A percentile compares a stretch with the other conserved stretches of the same genome.
Conservation (phyloP, 1,140 invertebrate genomes). For the Bombus terrestris region DNA sequence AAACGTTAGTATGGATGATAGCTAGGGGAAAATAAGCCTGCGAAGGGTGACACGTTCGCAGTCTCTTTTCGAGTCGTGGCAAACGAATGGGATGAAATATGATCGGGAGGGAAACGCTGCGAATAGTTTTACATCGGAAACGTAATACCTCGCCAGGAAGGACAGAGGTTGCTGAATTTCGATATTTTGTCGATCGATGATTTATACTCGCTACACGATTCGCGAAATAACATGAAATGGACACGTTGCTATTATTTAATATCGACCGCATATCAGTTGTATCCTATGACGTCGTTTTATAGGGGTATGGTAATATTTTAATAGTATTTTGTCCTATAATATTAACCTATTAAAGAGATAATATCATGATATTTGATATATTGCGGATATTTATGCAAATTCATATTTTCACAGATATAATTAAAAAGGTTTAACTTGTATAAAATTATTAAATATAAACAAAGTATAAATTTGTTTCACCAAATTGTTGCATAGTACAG, state of each 20-base stretch:
- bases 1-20: neutral
- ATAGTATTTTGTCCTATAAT: too few species aligned
- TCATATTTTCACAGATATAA: too few species aligned
- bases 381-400: too few species aligned
- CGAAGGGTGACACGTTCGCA: neutral
- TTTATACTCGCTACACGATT: conserved; percentile 11
- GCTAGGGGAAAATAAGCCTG: conserved; percentile 2
- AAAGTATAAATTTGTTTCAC: too few species aligned
- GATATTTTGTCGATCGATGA: neutral
- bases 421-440: too few species aligned
- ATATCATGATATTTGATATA: too few species aligned
- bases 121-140: conserved; percentile 26
- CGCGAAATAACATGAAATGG: neutral
- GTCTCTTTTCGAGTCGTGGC: neutral
- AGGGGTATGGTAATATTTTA: too few species aligned
- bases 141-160: neutral
- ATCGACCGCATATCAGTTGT: neutral
- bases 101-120: neutral
- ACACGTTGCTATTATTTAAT: neutral
- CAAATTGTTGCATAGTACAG: too few species aligned
- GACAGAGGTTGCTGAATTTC: neutral
- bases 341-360: too few species aligned
- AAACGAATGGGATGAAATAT: conserved; percentile 28
- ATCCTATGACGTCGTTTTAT: too few species aligned
- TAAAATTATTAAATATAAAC: too few species aligned